These are phyloP conservation scores for Eurystomus glaucurus DNA, from an alignment of 2,797 vertebrate species.

Conservation along the genomic window DNA sequence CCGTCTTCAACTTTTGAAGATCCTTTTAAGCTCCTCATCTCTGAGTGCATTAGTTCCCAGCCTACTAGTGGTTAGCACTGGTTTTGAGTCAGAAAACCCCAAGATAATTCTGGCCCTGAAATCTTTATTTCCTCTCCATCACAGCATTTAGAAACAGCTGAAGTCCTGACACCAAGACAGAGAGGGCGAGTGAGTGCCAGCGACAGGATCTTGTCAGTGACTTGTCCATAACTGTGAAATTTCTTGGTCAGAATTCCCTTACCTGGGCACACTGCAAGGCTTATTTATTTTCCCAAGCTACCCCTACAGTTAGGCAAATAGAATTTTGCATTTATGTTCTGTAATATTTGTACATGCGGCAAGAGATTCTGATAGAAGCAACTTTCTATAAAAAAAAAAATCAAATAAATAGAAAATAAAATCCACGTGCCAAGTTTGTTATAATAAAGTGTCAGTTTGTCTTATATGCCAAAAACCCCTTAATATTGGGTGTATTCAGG, in stretches of 20 bases:
- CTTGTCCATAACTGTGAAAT: not conserved
- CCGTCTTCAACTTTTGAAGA: conserved; percentile 24
- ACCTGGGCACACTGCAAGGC: conserved; percentile 44
- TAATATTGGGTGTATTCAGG: conserved; percentile 16
- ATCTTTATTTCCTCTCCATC: not conserved
- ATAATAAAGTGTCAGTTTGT: conserved; percentile 74
- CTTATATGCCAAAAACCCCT: conserved; percentile 27
- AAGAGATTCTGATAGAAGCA: conserved; percentile 39
- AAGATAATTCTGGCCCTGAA: conserved; percentile 26
- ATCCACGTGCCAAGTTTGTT: conserved; percentile 57
- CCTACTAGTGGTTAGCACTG: not conserved
- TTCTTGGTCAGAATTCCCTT: conserved; percentile 34
- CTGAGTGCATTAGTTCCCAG: not conserved
- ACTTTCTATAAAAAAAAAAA: not conserved
- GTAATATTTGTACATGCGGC: conserved; percentile 56
- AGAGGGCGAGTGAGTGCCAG: not conserved
- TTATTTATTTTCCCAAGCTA: conserved; percentile 61
- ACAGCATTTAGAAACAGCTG: not conserved
- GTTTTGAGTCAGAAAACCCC: conserved; percentile 10
- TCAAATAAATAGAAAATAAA: conserved; percentile 75
- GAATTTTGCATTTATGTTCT: conserved; percentile 56
- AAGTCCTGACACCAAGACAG: not conserved
- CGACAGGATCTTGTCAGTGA: not conserved
- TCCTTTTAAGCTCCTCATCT: not conserved
- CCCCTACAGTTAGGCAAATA: conserved; percentile 50